Conservation (phyloP, 2,113 vertebrate genomes). For the Bubo blakistoni region DNA sequence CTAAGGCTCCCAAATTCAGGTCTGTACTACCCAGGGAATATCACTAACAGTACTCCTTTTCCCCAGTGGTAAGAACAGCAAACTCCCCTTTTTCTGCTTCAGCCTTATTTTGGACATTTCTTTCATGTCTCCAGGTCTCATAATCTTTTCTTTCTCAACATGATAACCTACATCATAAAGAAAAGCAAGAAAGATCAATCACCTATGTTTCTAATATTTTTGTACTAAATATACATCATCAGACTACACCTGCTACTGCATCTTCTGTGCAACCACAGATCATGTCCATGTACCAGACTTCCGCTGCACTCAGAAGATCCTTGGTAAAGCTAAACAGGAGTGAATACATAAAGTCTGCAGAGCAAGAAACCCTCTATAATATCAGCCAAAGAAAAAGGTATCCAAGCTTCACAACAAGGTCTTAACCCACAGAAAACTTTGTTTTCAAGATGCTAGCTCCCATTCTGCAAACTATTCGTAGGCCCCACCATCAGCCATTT, state of each 20-base stretch:
- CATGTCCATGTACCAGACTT: neutral
- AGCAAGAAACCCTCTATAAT: neutral
- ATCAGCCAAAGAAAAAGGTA: neutral
- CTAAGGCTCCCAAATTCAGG: neutral
- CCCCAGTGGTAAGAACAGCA: neutral
- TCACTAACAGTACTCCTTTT: neutral
- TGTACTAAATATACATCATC: neutral
- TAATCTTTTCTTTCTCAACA: neutral
- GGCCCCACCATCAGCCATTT: neutral
- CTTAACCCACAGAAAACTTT: neutral
- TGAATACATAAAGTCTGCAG: neutral
- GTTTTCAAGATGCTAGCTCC: neutral
- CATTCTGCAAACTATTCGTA: neutral
- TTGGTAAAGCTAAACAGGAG: neutral
- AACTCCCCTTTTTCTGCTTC: neutral
- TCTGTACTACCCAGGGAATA: neutral
- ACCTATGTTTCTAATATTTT: neutral
- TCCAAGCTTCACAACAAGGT: neutral
- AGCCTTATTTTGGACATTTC: neutral
- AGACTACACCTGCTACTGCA: neutral
- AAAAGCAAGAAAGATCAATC: neutral
- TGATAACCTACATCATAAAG: neutral
- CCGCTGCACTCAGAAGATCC: neutral
- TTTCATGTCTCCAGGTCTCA: neutral
- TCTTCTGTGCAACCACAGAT: neutral